Conservation (phyloP, 2,113 vertebrate species). For the Chunga burmeisteri region DNA sequence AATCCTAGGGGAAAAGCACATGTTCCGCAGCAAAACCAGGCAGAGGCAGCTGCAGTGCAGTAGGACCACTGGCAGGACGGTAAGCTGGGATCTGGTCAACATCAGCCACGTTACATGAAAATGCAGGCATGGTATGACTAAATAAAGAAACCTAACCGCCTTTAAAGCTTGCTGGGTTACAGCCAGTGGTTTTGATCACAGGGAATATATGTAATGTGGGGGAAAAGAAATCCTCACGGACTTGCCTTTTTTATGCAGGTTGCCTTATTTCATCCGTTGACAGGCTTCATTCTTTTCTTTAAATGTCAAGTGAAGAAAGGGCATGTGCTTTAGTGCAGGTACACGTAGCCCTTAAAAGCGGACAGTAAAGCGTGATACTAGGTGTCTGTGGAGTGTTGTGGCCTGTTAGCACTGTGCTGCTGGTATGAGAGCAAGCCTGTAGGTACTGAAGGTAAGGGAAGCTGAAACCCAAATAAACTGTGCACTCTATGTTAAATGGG, state of each 20-base stretch:
- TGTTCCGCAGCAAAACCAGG: neutral
- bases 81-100: neutral
- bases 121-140: neutral
- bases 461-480: neutral
- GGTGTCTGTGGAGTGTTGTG: neutral
- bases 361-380: neutral
- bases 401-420: neutral
- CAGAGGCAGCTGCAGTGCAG: neutral
- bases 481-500: neutral
- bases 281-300: neutral
- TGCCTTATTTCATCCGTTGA: neutral
- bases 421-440: neutral
- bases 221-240: neutral
- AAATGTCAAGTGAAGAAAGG: neutral
- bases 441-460: neutral
- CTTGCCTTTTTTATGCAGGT: neutral
- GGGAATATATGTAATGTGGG: neutral
- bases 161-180: neutral
- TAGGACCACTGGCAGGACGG: neutral
- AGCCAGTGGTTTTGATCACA: neutral
- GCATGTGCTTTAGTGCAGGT: neutral
- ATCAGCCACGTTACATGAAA: neutral
- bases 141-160: neutral
- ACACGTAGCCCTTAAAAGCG: neutral
- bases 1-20: accelerated